Percentiles rank a stretch among this genome's conserved stretches.
These are phyloP conservation scores for Ooceraea biroi DNA, from an alignment of 1,140 invertebrate species.

Conservation along the genomic window DNA sequence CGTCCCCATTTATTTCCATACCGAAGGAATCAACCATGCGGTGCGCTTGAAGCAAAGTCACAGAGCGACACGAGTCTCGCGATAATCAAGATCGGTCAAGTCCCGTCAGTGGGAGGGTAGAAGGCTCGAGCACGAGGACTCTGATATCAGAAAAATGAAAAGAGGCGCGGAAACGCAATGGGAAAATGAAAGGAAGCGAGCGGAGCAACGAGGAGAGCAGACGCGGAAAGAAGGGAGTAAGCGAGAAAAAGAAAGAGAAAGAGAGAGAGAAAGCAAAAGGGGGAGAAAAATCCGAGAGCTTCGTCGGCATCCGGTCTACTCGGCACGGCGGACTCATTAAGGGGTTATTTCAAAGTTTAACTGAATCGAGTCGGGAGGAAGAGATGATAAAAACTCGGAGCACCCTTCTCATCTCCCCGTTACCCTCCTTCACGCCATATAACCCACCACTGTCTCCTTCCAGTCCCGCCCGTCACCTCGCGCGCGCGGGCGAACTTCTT, in stretches of 20 bases:
- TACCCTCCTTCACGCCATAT: conserved; percentile 1
- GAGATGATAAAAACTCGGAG: conserved; percentile 76
- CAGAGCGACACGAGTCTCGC: conserved; percentile 74
- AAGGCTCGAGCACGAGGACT: background rate
- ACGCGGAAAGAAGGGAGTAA: conserved; percentile 37
- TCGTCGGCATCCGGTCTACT: conserved; percentile 77
- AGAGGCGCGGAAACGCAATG: conserved; percentile 29
- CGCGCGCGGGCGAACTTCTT: conserved; percentile 63
- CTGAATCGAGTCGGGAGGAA: conserved; percentile 79
- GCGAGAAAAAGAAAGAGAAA: conserved; percentile 54
- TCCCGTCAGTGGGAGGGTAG: background rate
- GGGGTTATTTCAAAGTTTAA: conserved; percentile 84
- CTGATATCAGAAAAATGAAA: conserved; percentile 41
- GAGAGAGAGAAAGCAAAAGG: conserved; percentile 63
- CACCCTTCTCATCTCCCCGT: conserved; percentile 43
- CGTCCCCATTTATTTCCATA: conserved; percentile 8
- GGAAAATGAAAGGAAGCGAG: conserved; percentile 22
- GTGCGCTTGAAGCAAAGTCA: conserved; percentile 75
- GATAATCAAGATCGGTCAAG: conserved; percentile 77
- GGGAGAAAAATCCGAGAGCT: conserved; percentile 77
- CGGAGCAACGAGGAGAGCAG: conserved; percentile 45
- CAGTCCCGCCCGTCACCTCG: background rate
- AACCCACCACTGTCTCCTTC: conserved; percentile 40
- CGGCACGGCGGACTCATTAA: conserved; percentile 81
- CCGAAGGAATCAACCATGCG: conserved; percentile 31